Evolutionary conservation across 37 sponge, comb jelly and placozoan genomes (phyloP), one percentile per base, ranked within the genome.

Genomic region (Dysidea cf. avara): DNA sequence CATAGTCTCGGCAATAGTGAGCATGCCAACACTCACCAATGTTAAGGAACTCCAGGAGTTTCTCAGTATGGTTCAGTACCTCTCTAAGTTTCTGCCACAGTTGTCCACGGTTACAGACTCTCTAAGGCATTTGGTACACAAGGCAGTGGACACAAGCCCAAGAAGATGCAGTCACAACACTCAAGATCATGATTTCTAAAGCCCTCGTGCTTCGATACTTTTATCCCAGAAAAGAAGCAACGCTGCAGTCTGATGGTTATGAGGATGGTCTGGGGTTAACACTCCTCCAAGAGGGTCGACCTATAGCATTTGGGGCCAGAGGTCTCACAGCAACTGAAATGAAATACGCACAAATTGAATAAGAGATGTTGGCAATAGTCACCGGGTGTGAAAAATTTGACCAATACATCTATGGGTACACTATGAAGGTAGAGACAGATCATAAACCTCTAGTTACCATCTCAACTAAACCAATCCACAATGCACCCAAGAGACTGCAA

Each of bases 331-430:
- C 35, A 16, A 26, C 75, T n/a, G 58, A 74, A 55, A 37, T 39
- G 21, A 35, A 25, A 20, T 74, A 74, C 35, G 75, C 75, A 24
- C 75, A 74, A 28, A 74, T 74, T 13, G 75, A 74, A 49, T 61
- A 74, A 28, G 75, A 74, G 75, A 39, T 74, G 24, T 43, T 74
- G 17, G 75, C 75, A 18, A 61, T 74, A 24, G 75, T 74, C 12
- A 61, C 61, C 61, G 75, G n/a, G n/a, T n/a, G n/a, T n/a, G n/a
- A n/a, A n/a, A n/a, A n/a, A n/a, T n/a, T n/a, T n/a, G n/a, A n/a
- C 36, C 75, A 74, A 25, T 64, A 64, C 75, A 25, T 61, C 12
- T 74, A 64, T 64, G 75, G 75, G 21, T 39, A 35, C 2, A 31
- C 37, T 26, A 50, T 74, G 25, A 17, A 18, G 16, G 61, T 64